Evolutionary conservation across 1,140 invertebrate species (phyloP).

Genomic region (Bombus terrestris): DNA sequence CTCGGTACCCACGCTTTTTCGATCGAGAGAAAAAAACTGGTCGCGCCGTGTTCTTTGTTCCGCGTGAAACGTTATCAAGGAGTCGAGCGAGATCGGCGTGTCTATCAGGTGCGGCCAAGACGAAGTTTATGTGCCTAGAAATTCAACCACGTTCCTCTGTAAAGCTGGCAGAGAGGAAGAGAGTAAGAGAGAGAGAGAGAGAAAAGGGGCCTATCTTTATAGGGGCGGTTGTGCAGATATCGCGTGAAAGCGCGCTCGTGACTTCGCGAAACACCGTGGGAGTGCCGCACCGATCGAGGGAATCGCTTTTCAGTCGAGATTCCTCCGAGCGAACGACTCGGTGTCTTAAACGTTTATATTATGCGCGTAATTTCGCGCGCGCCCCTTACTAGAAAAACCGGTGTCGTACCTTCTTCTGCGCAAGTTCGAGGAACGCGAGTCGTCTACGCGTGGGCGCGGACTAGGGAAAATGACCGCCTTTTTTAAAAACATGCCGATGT

Average conservation of each 20-base stretch:
- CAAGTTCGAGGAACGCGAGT: neutral
- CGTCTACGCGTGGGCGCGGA: no score
- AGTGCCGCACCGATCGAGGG: constrained; percentile 32
- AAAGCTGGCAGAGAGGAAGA: neutral
- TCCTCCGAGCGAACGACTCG: constrained; percentile 16
- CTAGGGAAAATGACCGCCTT: neutral
- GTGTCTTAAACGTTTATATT: constrained; percentile 30
- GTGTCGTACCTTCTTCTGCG: neutral
- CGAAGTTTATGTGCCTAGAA: constrained; percentile 64
- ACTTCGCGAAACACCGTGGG: constrained; percentile 53
- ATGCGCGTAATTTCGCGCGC: constrained; percentile 4
- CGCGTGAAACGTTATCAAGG: constrained; percentile 12
- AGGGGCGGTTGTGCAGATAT: constrained; percentile 65
- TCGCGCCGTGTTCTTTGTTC: neutral
- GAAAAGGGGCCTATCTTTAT: constrained; percentile 66
- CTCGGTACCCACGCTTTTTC: constrained; percentile 11
- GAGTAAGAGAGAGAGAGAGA: no score
- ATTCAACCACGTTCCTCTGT: constrained; percentile 37
- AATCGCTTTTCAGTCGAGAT: constrained; percentile 19
- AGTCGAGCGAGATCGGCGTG: constrained; percentile 55
- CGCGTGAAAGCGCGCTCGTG: constrained; percentile 71
- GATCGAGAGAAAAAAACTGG: neutral
- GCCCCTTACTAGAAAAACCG: neutral
- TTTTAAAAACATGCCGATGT: neutral
- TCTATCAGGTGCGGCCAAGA: constrained; percentile 64